phyloP scores from a whole-genome alignment of 2,113 vertebrate species.

The Malaclemys terrapin region DNA sequence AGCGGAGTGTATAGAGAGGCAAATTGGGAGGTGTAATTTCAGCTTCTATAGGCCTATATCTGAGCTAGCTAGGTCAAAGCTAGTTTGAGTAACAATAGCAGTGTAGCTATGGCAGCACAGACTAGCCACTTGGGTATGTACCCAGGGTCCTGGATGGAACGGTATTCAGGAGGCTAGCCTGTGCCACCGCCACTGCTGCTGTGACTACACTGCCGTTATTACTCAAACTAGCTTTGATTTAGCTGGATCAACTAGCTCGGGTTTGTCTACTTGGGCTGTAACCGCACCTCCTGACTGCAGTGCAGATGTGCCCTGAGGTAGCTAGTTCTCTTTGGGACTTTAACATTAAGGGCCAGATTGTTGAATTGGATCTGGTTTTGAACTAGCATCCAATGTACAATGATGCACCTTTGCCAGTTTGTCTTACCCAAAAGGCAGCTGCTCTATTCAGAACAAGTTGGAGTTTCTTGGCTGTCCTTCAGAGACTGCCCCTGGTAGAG shows the following conservation, averaged over 20 bases:
- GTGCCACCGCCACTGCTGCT: background rate
- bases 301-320: background rate
- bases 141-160: background rate
- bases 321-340: slow-evolving; percentile 31
- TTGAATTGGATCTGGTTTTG: background rate
- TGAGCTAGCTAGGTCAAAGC: background rate
- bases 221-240: background rate
- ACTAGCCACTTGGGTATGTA: background rate
- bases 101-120: background rate
- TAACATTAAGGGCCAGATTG: slow-evolving; percentile 11
- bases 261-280: background rate
- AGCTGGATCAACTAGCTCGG: background rate
- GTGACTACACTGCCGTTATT: background rate
- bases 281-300: background rate
- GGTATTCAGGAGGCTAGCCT: background rate
- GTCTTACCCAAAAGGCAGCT: background rate
- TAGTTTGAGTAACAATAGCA: background rate
- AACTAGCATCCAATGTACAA: background rate
- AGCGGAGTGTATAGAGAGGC: background rate
- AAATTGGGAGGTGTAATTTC: background rate
- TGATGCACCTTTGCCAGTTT: background rate
- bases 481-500: background rate
- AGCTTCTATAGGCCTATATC: background rate
- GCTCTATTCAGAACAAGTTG: background rate
- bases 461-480: background rate